phyloP scores from a whole-genome alignment of 2,888 invertebrate species.

The Torymus aiolomorphi region DNA sequence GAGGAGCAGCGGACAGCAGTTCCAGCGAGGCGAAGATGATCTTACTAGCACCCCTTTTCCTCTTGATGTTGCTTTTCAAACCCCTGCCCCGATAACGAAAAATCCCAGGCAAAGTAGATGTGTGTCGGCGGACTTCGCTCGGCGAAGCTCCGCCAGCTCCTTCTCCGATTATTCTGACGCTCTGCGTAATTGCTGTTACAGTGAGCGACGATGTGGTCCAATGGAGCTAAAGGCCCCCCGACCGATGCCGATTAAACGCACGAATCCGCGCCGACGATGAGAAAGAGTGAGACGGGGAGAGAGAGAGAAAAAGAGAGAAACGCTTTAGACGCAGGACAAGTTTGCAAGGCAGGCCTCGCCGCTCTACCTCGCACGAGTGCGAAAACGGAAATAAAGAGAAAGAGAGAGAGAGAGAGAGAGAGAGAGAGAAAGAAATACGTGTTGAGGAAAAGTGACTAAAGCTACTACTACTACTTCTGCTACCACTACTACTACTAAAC shows the following conservation, averaged over 20 bases:
- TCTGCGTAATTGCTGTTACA: conserved; percentile 63
- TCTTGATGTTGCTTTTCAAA: conserved; percentile 39
- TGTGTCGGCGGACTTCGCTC: not conserved
- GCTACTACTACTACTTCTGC: conserved; percentile 17
- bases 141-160: not conserved
- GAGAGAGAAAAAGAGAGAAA: conserved; percentile 14
- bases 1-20: too few relatives aligned
- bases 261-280: not conserved
- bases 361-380: not conserved
- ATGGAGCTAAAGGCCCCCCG: conserved; percentile 46
- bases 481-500: conserved; percentile 13
- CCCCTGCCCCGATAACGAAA: not conserved
- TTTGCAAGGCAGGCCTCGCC: not conserved
- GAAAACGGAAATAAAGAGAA: not conserved
- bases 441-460: conserved; percentile 26
- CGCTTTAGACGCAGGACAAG: not conserved
- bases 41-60: not conserved
- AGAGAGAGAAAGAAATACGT: conserved; percentile 7
- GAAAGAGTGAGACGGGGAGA: conserved; percentile 30
- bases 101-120: conserved; percentile 33
- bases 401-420: not conserved
- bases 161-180: not conserved
- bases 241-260: conserved; percentile 24
- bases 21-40: too few relatives aligned
- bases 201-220: conserved; percentile 59